Evolutionary conservation across 2,888 invertebrate species (phyloP), one percentile per base, ranked within the genome.

Genomic region (Tillus elongatus): DNA sequence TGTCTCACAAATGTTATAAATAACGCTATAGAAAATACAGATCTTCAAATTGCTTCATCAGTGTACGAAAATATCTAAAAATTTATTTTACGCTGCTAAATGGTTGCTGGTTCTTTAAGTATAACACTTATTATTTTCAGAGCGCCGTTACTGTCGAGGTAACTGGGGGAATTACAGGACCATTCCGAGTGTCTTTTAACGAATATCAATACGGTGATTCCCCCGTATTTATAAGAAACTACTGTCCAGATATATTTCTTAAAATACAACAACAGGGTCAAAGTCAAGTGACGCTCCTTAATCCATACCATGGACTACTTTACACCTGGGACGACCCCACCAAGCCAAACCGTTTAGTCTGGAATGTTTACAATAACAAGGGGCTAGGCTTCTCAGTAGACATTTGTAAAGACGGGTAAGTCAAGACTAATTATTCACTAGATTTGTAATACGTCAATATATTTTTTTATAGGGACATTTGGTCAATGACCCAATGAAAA

Each of bases 261-360:
- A 86, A 86, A 60, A 72, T 88, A 26, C 80, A 85, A 48, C 87
- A 88, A 64, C 55, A 63, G 15, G 66, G 66, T 47, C 49, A 73
- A 57, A 68, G 70, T 13, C 73, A 77, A 64, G 85, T 84, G 30
- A 83, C 83, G 0, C 64, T 88, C 14, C 62, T 88, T 32, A 83
- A 80, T 51, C 84, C 87, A 0, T 77, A 77, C 49, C 78, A 86
- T 60, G 77, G 81, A 6, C 67, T 86, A 54, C 60, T 87, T 19
- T 87, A 86, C 56, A 87, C 88, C 0, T 89, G 88, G 88, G 87
- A 87, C 52, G 86, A 89, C 60, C 87, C 87, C 0, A 75, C 75
- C 0, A 77, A 79, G 36, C 76, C 79, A 9, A 69, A 85, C 41
- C 73, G 73, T 34, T 67, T 89, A 2, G 69, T 82, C 48, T 88